Conservation (phyloP, 2,113 vertebrate genomes). For the Plectropomus leopardus region DNA sequence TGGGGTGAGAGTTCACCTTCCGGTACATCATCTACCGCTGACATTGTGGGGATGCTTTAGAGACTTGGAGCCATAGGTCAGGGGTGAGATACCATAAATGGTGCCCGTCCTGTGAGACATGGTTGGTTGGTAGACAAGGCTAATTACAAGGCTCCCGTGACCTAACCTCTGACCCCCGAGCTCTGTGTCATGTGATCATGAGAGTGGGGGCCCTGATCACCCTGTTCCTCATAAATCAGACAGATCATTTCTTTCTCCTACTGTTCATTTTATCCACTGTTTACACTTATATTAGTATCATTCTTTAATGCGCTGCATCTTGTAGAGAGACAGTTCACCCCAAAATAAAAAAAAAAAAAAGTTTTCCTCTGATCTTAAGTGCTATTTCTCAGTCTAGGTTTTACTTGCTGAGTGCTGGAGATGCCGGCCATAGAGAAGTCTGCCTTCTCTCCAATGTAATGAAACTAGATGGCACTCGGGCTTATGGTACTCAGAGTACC, state of each 20-base stretch:
- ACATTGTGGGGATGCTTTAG: slow-evolving; percentile 68
- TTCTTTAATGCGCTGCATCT: neutral
- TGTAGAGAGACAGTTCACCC: too few relatives aligned
- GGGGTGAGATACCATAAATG: slow-evolving; percentile 81
- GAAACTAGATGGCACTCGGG: too few relatives aligned
- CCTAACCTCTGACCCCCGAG: slow-evolving; percentile 79
- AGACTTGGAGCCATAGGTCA: slow-evolving; percentile 72
- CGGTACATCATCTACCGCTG: slow-evolving; percentile 27
- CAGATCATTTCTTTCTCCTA: neutral
- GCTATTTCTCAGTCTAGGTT: too few relatives aligned
- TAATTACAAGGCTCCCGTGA: slow-evolving; percentile 77
- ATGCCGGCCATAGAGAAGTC: too few relatives aligned
- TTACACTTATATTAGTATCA: neutral
- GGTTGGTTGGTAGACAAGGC: slow-evolving; percentile 68
- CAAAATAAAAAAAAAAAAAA: too few relatives aligned
- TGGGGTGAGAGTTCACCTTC: slow-evolving; percentile 58
- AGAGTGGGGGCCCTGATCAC: slow-evolving; percentile 2
- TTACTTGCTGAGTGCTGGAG: too few relatives aligned
- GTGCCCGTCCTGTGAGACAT: slow-evolving; percentile 63
- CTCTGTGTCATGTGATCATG: slow-evolving; percentile 60
- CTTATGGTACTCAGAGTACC: too few relatives aligned
- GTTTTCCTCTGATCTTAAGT: too few relatives aligned
- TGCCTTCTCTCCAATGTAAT: too few relatives aligned
- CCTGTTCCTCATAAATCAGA: neutral
- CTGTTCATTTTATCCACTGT: neutral